phyloP scores from a whole-genome alignment of 1,140 invertebrate species.

The Trypoxylus dichotomus region DNA sequence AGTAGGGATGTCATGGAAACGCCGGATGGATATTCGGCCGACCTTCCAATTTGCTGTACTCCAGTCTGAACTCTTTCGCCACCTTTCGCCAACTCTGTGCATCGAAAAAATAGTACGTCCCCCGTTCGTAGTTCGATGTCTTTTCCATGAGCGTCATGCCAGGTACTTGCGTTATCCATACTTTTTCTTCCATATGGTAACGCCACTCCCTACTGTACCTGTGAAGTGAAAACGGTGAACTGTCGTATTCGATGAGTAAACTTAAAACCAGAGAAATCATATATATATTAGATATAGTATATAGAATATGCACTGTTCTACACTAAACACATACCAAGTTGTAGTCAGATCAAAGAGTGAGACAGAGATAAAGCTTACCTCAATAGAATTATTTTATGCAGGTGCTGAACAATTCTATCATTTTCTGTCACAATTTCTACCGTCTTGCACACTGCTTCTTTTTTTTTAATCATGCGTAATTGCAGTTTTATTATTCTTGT shows the following conservation, averaged over 20 bases:
- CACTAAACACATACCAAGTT: too few relatives aligned
- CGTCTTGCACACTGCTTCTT: too few relatives aligned
- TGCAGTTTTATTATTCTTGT: too few relatives aligned
- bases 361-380: too few relatives aligned
- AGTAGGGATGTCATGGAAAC: constrained; percentile 47
- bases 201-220: constrained; percentile 98
- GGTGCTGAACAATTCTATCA: too few relatives aligned
- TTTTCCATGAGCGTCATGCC: constrained; percentile 91
- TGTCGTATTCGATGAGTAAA: neutral
- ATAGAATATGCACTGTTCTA: too few relatives aligned
- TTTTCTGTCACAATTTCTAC: too few relatives aligned
- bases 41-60: constrained; percentile 96
- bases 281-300: too few relatives aligned
- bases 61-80: constrained; percentile 94
- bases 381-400: too few relatives aligned
- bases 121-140: constrained; percentile 92
- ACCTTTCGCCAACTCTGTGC: constrained; percentile 95
- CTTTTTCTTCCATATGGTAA: constrained; percentile 98
- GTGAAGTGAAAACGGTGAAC: constrained; percentile 37
- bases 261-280: too few relatives aligned
- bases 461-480: too few relatives aligned
- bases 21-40: constrained; percentile 60
- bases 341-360: too few relatives aligned
- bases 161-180: constrained; percentile 98
- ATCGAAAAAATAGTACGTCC: constrained; percentile 99